Percentiles rank a stretch among this genome's conserved stretches.
phyloP scores from a whole-genome alignment of 1,140 invertebrate species.

The Euwallacea fornicatus region DNA sequence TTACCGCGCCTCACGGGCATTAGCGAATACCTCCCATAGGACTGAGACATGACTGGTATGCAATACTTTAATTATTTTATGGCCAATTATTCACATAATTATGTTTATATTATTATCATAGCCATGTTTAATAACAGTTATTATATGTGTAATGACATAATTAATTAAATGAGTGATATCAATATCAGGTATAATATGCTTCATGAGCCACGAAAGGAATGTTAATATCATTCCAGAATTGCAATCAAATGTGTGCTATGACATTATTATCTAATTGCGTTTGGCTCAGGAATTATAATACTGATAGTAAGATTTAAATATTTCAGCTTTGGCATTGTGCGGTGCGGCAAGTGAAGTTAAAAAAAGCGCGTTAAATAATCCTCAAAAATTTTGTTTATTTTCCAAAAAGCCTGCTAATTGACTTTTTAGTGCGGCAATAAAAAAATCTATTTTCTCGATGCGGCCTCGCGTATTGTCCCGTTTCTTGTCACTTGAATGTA shows the following conservation, averaged over 20 bases:
- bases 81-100: not conserved
- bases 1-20: too few species aligned
- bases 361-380: too few species aligned
- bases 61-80: not conserved
- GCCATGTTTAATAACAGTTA: not conserved
- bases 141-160: not conserved
- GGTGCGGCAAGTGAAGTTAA: too few species aligned
- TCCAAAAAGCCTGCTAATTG: too few species aligned
- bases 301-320: too few species aligned
- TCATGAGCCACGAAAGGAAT: not conserved
- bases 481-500: too few species aligned
- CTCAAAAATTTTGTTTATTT: too few species aligned
- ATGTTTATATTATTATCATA: not conserved
- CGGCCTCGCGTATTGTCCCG: too few species aligned
- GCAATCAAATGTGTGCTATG: not conserved
- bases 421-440: too few species aligned
- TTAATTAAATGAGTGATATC: not conserved
- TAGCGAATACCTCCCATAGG: too few species aligned
- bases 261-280: not conserved
- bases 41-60: not conserved
- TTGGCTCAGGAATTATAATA: not conserved
- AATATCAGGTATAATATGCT: slow-evolving; percentile 4
- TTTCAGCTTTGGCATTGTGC: too few species aligned
- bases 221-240: not conserved
- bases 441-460: too few species aligned